Base-by-base conservation (phyloP, 1,140 invertebrate genomes). In the Phymorhynchus buccinoides region DNA sequence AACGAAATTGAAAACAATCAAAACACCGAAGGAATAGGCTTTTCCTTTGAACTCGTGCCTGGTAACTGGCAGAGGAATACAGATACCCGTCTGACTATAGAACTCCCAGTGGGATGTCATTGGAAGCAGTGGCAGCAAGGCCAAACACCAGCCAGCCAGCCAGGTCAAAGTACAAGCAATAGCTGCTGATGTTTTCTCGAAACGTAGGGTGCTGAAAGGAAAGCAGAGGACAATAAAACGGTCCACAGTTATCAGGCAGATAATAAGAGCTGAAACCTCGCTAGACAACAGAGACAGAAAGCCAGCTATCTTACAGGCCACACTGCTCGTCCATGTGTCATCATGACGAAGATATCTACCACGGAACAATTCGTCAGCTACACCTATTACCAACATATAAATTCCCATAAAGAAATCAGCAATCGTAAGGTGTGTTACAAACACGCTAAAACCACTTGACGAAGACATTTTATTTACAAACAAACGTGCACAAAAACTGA, bases 341-440 rank as follows among this genome's bases (percentile, higher is more conserved):
- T 87, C 90, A 44, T 89, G 37, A 35, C 83, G 83, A 22, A 86
- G 83, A 73, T 91, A 90, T 7, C 44, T 56, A 30, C 89, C 89
- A 37, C 87, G 81, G 66, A 87, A 90, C 16, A 80, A 32, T 22
- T 79, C 52, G 66, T 91, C 90, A 3, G 88, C 88, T 7, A 85
- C 39, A 7, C 87, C 90, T 42, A 91, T 89, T 12, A 90, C 88
- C 1, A 87, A n/a, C 52, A 91, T 44, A 71, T 90, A 91, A 9
- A 90, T 48, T 7, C 90, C 90, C 90, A 90, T 90, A 35, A 89
- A 56, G 27, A 90, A 84, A 77, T 91, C 90, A 35, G 88, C 86
- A 35, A 89, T 3, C n/a, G 83, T 84, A 16, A 91, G 83, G 83
- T 90, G 89, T 6, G 86, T 80, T n/a, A 89, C 84, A 22, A 89